phyloP scores from a whole-genome alignment of 2,113 vertebrate genomes.

The western clawed frog (Xenopus tropicalis) region DNA sequence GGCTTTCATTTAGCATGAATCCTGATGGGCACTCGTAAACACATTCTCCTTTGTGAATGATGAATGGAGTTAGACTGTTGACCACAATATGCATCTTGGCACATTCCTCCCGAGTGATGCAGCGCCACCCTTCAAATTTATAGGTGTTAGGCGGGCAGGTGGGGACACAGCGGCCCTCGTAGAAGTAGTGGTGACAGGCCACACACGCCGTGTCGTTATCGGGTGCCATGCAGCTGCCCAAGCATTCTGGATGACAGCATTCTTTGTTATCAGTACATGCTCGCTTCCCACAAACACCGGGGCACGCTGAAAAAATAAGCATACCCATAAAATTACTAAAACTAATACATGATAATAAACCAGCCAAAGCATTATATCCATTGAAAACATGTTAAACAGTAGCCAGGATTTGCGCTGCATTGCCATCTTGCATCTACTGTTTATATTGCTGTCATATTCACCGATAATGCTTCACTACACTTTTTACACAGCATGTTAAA shows the following conservation, averaged over 20 bases:
- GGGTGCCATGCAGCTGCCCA: constrained; percentile 82
- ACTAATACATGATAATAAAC: no score
- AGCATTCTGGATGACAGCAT: constrained; percentile 91
- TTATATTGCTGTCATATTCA: no score
- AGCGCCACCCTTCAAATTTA: constrained; percentile 95
- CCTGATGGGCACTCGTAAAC: constrained; percentile 89
- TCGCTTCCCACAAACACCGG: constrained; percentile 74
- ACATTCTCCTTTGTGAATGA: constrained; percentile 91
- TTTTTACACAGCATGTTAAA: no score
- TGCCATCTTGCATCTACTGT: no score
- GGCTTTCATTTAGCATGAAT: constrained; percentile 85
- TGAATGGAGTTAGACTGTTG: constrained; percentile 75
- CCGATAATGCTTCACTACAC: no score
- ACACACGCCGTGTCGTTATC: constrained; percentile 81
- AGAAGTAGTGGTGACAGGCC: constrained; percentile 87
- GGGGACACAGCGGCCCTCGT: constrained; percentile 78
- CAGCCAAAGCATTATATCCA: no score
- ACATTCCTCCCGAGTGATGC: constrained; percentile 86
- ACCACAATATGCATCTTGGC: constrained; percentile 72
- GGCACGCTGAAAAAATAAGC: constrained; percentile 79
- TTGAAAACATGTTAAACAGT: no score
- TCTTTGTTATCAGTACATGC: constrained; percentile 80
- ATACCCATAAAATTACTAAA: no score
- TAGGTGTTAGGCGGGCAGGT: constrained; percentile 86
- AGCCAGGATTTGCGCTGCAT: no score